Evolutionary conservation across 2,888 invertebrate species (phyloP), one percentile per base, ranked within the genome.

Genomic region (Sminthurides aquaticus): DNA sequence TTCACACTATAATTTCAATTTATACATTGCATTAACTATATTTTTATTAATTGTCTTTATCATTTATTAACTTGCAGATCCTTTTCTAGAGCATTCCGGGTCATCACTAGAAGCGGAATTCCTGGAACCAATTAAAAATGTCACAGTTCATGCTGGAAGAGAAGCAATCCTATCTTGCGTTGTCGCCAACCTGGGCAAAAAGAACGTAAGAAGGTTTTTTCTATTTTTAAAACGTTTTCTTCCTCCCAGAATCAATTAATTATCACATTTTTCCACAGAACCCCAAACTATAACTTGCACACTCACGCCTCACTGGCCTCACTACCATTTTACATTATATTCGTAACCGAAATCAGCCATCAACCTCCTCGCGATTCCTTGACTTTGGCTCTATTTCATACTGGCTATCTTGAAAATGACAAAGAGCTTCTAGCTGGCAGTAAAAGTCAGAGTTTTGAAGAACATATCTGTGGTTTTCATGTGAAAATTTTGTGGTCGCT

Each of bases 101-200:
- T 26, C 27, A 24, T 34, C 43, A 34, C 5, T 15, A 5, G 52
- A 83, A 70, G 89, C 89, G 0, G 85, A 85, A 76, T 89, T 89
- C 77, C 80, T 82, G 59, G 85, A 84, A 55, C 84, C 86, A 28
- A 87, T 89, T 67, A 83, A 84, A 70, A 89, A 89, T 78, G 85
- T 87, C 70, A 89, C 89, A 0, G 87, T 87, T 8, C 84, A 88
- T 3, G 82, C 87, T 27, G 88, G 89, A 43, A 82, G 87, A 64
- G 88, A 89, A 76, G 88, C 88, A 0, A 81, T 87, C 3, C 82
- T 89, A 5, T 86, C 86, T 64, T 89, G 89, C 76, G 84, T 86
- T 29, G 87, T 89, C 2, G 84, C 85, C 48, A 85, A 87, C 74
- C 81, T 89, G 65, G 88, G 87, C 55, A 85, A 85, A 76, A 88